These are phyloP conservation scores for Cistogaster globosa DNA, from an alignment of 2,888 invertebrate genomes.

Conservation along the genomic window DNA sequence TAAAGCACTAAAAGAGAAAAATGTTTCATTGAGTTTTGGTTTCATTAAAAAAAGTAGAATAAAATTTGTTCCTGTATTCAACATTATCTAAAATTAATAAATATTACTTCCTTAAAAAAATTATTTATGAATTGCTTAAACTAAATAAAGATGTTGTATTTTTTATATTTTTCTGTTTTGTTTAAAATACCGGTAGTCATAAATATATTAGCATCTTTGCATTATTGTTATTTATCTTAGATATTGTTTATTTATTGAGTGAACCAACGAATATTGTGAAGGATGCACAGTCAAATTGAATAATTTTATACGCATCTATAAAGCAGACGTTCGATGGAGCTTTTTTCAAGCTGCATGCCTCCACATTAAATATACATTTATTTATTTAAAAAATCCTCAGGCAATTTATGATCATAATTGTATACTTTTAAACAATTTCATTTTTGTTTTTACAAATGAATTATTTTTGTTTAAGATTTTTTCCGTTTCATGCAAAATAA, in stretches of 20 bases:
- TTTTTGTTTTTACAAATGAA: not conserved
- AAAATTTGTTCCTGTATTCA: too few relatives aligned
- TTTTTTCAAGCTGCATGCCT: not conserved
- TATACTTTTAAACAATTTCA: not conserved
- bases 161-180: not conserved
- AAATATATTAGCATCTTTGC: constrained; percentile 55
- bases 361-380: not conserved
- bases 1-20: too few relatives aligned
- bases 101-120: not conserved
- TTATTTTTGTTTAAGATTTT: not conserved
- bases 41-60: too few relatives aligned
- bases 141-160: too few relatives aligned
- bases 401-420: too few relatives aligned
- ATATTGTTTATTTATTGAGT: constrained; percentile 58
- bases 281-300: not conserved
- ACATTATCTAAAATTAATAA: too few relatives aligned
- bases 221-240: constrained; percentile 49
- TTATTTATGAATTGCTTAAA: not conserved
- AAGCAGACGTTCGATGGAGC: not conserved
- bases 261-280: constrained; percentile 1
- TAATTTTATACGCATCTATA: not conserved
- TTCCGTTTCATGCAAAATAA: constrained; percentile 7
- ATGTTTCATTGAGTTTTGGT: too few relatives aligned
- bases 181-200: constrained; percentile 59
- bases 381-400: not conserved